Evolutionary conservation across 2,113 vertebrate species (phyloP).

Genomic region (Pangasianodon gigas): DNA sequence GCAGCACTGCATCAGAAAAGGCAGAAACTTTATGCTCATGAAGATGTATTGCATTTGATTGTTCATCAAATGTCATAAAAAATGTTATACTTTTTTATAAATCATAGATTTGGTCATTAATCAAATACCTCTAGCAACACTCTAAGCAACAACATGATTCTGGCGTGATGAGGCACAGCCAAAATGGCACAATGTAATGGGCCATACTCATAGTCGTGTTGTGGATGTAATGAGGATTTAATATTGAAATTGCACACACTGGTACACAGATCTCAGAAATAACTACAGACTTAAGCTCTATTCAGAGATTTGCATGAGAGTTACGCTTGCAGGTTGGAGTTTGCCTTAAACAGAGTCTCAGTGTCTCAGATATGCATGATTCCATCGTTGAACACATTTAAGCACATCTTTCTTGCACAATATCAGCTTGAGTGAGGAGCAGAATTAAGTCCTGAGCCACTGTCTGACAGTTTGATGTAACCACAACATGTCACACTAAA

Average conservation of each 20-base stretch:
- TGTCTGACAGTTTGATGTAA: background rate
- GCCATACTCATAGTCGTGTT: background rate
- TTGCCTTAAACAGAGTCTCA: background rate
- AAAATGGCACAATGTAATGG: background rate
- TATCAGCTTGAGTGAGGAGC: background rate
- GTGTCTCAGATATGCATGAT: background rate
- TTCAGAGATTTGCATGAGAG: background rate
- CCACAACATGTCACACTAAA: background rate
- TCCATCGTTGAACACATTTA: background rate
- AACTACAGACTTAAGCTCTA: background rate
- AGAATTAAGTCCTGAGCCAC: background rate
- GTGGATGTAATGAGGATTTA: background rate
- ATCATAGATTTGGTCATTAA: background rate
- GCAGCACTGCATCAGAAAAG: background rate
- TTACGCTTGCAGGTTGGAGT: background rate
- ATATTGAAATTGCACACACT: background rate
- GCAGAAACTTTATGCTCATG: background rate
- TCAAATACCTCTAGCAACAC: background rate
- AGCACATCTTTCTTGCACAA: background rate
- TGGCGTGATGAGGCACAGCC: background rate
- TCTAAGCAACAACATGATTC: background rate
- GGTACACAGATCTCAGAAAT: background rate
- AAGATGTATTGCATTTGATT: background rate
- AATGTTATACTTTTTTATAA: background rate
- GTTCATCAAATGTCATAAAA: background rate